Evolutionary conservation across 2,888 invertebrate genomes (phyloP), one percentile per base, ranked within the genome.

Genomic region (Harmothoe impar): DNA sequence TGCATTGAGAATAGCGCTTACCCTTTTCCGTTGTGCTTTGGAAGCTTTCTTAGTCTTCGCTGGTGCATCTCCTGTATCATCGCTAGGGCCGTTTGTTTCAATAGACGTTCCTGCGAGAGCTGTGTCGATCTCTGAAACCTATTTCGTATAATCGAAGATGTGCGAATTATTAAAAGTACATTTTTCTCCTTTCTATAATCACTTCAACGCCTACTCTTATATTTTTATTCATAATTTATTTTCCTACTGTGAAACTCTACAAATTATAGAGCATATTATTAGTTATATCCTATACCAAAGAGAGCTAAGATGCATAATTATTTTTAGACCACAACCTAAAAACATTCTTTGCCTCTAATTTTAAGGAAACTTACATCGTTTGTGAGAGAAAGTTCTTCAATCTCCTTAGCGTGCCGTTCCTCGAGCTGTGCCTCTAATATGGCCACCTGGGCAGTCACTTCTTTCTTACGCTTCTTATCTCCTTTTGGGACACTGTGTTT

Each of bases 21-120:
- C 94, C 93, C 95, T 93, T 43, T 98, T 97, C 95, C 97, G 97
- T 95, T 98, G 98, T 33, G 98, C 98, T 96, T 98, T 98, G 0
- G 98, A 97, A 84, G 98, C 84, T 94, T 95, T 97, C 97, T 95
- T 95, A 81, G 51, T 29, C 25, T 84, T 51, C 10, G 17, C 0
- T 52, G 90, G 23, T 78, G 31, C 90, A 33, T 15, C 20, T 15
- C 33, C 31, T 54, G 3, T 72, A 0, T 77, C 89, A 0, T 51
- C 90, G 1, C 43, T 31, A n/a, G 81, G 15, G 23, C 77, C 90
- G 25, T 81, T 77, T n/a, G 52, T n/a, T n/a, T n/a, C 81, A 15
- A 25, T 43, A 10, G 81, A 81, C 3, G n/a, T 20, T 1, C 43
- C n/a, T 17, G 0, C 43, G 0, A 81, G 12, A 0, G 17, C 33